These are phyloP conservation scores for Fragum sueziense DNA, from an alignment of 2,888 invertebrate species.

Conservation along the genomic window DNA sequence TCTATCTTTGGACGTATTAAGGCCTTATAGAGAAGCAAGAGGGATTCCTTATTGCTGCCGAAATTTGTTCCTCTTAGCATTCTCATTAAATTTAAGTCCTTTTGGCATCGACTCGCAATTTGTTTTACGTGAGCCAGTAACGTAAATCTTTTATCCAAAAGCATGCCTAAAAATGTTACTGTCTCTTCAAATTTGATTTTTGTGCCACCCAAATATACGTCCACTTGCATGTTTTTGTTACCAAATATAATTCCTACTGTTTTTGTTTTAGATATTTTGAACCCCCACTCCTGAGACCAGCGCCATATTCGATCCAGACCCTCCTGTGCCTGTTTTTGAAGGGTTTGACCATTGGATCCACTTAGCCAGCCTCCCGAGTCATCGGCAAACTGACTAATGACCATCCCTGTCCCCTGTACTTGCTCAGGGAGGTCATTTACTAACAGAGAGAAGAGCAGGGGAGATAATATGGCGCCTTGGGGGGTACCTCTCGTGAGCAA, in stretches of 20 bases:
- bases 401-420: constrained; percentile 17
- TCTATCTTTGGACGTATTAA: constrained; percentile 20
- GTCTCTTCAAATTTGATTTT: not conserved
- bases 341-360: constrained; percentile 17
- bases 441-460: constrained; percentile 25
- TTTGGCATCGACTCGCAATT: not conserved
- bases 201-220: constrained; percentile 13
- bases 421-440: constrained; percentile 30
- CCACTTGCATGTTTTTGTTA: constrained; percentile 4
- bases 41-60: constrained; percentile 4
- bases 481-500: constrained; percentile 6
- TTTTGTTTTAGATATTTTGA: constrained; percentile 32
- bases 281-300: constrained; percentile 34
- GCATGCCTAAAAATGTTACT: constrained; percentile 23
- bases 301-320: constrained; percentile 26
- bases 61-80: constrained; percentile 22
- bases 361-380: constrained; percentile 34
- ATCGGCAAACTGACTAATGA: constrained; percentile 33
- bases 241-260: constrained; percentile 23
- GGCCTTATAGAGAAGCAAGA: constrained; percentile 22
- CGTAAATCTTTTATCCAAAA: not conserved
- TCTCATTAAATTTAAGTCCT: constrained; percentile 23
- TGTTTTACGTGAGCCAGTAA: not conserved
- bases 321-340: constrained; percentile 22
- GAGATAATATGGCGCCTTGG: constrained; percentile 26